A percentile compares a stretch with the other conserved stretches of the same genome.
Conservation (phyloP, 2,888 invertebrate genomes). For the Euspilapteryx auroguttella region DNA sequence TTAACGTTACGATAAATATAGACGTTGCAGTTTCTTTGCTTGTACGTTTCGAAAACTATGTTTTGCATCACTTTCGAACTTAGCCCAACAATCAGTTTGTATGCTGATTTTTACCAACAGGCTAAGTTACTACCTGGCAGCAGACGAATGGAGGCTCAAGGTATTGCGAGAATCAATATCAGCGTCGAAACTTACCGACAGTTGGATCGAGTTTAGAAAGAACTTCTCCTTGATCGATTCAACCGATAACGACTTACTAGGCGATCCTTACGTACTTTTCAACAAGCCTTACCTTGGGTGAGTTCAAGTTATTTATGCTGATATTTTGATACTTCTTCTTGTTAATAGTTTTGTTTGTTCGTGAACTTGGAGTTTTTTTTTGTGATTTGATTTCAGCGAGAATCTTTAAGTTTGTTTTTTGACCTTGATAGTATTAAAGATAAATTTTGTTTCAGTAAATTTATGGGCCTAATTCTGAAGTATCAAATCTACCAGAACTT, state of each 20-base stretch:
- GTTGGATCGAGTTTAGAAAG: conserved; percentile 53
- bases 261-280: conserved; percentile 45
- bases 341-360: too few relatives aligned
- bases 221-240: conserved; percentile 45
- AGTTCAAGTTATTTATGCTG: conserved; percentile 13
- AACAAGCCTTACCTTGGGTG: conserved; percentile 62
- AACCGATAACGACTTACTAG: conserved; percentile 47
- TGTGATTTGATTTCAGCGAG: too few relatives aligned
- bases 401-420: too few relatives aligned
- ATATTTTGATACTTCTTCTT: too few relatives aligned
- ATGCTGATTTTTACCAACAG: conserved; percentile 24
- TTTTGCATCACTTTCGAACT: too few relatives aligned
- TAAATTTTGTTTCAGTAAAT: conserved; percentile 57
- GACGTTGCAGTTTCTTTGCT: too few relatives aligned
- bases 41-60: too few relatives aligned
- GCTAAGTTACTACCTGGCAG: conserved; percentile 57
- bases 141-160: conserved; percentile 58
- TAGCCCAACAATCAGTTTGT: too few relatives aligned
- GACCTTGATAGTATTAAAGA: too few relatives aligned
- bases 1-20: too few relatives aligned
- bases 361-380: too few relatives aligned
- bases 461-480: conserved; percentile 56
- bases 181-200: conserved; percentile 25
- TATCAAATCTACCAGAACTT: conserved; percentile 59
- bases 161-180: conserved; percentile 34